A percentile compares a stretch with the other conserved stretches of the same genome.
Evolutionary conservation across 2,888 invertebrate genomes (phyloP).

Genomic region (Automeris io): DNA sequence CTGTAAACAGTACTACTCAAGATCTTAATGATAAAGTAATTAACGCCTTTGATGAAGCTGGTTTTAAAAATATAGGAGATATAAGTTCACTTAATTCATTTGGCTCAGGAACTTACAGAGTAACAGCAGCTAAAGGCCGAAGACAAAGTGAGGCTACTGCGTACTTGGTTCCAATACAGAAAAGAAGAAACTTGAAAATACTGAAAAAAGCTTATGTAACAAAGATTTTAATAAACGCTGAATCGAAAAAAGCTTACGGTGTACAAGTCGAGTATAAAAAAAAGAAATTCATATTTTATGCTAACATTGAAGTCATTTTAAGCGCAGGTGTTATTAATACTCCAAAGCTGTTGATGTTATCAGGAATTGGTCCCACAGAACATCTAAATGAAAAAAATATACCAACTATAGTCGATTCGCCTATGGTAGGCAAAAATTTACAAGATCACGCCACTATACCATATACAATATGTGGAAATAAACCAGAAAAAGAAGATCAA

Average conservation of each 20-base stretch:
- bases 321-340: constrained; percentile 52
- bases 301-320: constrained; percentile 42
- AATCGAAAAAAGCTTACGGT: constrained; percentile 24
- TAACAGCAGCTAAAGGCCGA: constrained; percentile 48
- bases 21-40: constrained; percentile 2
- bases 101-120: constrained; percentile 56
- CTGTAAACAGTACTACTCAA: constrained; percentile 4
- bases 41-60: constrained; percentile 17
- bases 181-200: constrained; percentile 34
- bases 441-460: constrained; percentile 43
- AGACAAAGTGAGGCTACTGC: constrained; percentile 59
- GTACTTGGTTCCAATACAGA: constrained; percentile 38
- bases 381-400: constrained; percentile 36
- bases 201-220: constrained; percentile 54
- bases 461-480: constrained; percentile 11
- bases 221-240: constrained; percentile 10
- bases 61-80: constrained; percentile 35
- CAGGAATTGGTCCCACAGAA: constrained; percentile 52
- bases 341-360: constrained; percentile 53
- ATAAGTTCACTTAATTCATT: constrained; percentile 40
- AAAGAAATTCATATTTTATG: constrained; percentile 5
- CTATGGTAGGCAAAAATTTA: constrained; percentile 50
- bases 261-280: constrained; percentile 12
- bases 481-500: constrained; percentile 3
- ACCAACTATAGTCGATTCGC: constrained; percentile 33